A percentile compares a stretch with the other conserved stretches of the same genome.
Evolutionary conservation across 2,888 invertebrate genomes (phyloP).

Genomic region (Drosophila fulvimacula): DNA sequence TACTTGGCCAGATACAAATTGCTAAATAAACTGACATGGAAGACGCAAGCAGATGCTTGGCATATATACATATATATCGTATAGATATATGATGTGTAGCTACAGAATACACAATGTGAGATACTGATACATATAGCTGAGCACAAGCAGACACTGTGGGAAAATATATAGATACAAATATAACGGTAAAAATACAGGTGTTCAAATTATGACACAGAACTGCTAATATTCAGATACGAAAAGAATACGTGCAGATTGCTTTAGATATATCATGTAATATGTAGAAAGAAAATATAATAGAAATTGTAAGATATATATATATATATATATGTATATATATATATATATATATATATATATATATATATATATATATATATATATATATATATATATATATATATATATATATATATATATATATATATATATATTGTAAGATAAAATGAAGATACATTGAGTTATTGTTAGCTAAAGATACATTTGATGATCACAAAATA

Average conservation of each 20-base stretch:
- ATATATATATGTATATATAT: too few species aligned
- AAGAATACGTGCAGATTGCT: neutral
- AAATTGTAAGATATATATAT: neutral
- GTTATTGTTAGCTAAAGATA: too few species aligned
- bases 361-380: too few species aligned
- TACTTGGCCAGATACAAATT: slow-evolving; percentile 7
- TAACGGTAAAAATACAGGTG: neutral
- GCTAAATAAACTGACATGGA: slow-evolving; percentile 1
- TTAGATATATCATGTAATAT: neutral
- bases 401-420: too few species aligned
- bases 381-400: too few species aligned
- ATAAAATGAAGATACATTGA: too few species aligned
- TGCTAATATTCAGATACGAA: neutral
- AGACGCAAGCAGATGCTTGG: neutral
- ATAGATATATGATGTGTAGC: neutral
- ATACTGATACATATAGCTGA: neutral
- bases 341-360: too few species aligned
- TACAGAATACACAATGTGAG: neutral
- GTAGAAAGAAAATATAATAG: neutral
- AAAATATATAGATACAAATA: neutral
- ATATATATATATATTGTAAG: too few species aligned
- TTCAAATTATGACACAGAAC: neutral
- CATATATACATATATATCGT: neutral
- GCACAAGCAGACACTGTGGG: neutral
- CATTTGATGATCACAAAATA: too few species aligned